Evolutionary conservation across 2,797 vertebrate genomes (phyloP).

Genomic region (Champsocephalus gunnari): DNA sequence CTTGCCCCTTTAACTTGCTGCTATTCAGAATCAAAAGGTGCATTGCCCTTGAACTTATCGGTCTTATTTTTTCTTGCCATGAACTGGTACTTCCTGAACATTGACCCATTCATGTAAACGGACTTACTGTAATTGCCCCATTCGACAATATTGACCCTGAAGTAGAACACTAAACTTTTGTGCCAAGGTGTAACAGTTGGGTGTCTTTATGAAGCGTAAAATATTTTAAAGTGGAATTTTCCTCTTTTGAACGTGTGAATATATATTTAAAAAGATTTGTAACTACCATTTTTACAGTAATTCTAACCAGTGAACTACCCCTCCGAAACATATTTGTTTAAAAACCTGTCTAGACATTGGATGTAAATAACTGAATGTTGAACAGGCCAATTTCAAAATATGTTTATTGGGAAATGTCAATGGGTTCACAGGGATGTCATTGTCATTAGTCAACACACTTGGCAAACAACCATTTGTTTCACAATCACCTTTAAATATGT

Average conservation of each 20-base stretch:
- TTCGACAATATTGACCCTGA: conserved; percentile 1
- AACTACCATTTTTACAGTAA: too few relatives aligned
- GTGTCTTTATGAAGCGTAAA: too few relatives aligned
- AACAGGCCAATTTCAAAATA: too few relatives aligned
- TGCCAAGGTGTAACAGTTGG: too few relatives aligned
- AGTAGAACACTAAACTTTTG: not conserved
- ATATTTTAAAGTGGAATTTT: too few relatives aligned
- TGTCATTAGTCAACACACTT: conserved; percentile 34
- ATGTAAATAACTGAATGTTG: too few relatives aligned
- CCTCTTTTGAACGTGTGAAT: too few relatives aligned
- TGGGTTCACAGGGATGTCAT: conserved; percentile 36
- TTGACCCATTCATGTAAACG: conserved; percentile 61
- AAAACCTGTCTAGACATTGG: too few relatives aligned
- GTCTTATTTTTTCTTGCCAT: conserved; percentile 33
- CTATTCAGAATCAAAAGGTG: conserved; percentile 20
- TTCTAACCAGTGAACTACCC: too few relatives aligned
- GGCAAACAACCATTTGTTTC: conserved; percentile 50
- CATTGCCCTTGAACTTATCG: conserved; percentile 38
- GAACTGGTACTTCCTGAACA: conserved; percentile 42
- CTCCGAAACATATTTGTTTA: too few relatives aligned
- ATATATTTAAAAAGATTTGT: too few relatives aligned
- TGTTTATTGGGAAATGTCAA: conserved; percentile 19
- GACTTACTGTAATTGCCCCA: conserved; percentile 16
- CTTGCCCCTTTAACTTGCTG: not conserved
- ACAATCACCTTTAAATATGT: conserved; percentile 6